Percentiles rank a stretch among this genome's conserved stretches.
These are phyloP conservation scores for Marmota monax DNA, from an alignment of 2,113 vertebrate genomes.

Conservation along the genomic window DNA sequence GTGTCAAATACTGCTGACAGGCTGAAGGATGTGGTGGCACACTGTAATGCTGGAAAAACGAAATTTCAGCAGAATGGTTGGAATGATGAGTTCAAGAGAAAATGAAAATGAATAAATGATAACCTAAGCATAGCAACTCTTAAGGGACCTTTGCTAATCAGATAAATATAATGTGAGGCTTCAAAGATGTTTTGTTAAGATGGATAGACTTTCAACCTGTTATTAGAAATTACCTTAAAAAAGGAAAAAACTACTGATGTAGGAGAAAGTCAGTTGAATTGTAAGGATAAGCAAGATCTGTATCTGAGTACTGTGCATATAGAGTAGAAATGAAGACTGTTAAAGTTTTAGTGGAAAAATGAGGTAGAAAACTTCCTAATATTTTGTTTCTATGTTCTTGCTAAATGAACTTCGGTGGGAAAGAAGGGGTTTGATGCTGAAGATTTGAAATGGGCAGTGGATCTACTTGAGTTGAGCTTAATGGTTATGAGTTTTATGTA, in stretches of 20 bases:
- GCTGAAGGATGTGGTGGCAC: background rate
- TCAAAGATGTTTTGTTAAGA: background rate
- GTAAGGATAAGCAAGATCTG: background rate
- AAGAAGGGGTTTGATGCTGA: background rate
- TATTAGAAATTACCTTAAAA: conserved; percentile 21
- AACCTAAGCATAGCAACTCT: background rate
- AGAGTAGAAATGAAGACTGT: background rate
- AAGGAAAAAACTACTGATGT: background rate
- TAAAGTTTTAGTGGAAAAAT: background rate
- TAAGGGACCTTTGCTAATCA: background rate
- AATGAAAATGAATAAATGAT: background rate
- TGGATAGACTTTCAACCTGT: background rate
- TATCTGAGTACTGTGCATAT: background rate
- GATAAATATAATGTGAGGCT: background rate
- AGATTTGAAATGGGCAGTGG: background rate
- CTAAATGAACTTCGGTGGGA: background rate
- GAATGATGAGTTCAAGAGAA: conserved; percentile 2
- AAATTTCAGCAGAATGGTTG: background rate
- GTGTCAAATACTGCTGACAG: background rate
- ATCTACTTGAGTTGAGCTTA: background rate
- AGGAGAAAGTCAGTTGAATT: background rate
- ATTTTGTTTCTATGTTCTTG: background rate
- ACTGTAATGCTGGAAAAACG: background rate
- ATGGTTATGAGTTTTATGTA: background rate
- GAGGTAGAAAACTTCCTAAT: background rate